A percentile compares a stretch with the other conserved stretches of the same genome.
Conservation (phyloP, 1,140 invertebrate species). For the Chrysoperla carnea region DNA sequence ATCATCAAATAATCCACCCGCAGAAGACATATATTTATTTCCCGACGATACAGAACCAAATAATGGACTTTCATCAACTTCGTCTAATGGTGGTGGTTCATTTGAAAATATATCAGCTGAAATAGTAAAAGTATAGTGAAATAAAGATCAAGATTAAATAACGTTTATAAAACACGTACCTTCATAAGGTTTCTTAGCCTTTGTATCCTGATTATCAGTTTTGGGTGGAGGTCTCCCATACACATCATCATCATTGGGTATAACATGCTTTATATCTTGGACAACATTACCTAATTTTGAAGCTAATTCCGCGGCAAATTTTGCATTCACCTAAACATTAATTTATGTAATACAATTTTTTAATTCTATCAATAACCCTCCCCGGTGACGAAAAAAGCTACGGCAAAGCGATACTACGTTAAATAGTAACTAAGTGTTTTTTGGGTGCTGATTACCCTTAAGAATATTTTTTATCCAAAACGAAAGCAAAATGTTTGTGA, state of each 20-base stretch:
- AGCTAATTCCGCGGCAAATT: slow-evolving; percentile 39
- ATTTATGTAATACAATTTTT: too few species aligned
- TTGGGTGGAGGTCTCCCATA: too few species aligned
- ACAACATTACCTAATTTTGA: slow-evolving; percentile 31
- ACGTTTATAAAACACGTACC: slow-evolving; percentile 7
- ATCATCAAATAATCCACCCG: slow-evolving; percentile 19
- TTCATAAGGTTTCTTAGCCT: neutral
- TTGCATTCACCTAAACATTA: slow-evolving; percentile 13
- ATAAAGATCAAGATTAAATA: too few species aligned
- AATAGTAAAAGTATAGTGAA: slow-evolving; percentile 6
- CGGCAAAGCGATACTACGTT: too few species aligned
- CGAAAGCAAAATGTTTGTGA: too few species aligned
- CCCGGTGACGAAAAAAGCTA: too few species aligned
- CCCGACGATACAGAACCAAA: slow-evolving; percentile 13
- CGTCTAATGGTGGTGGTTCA: slow-evolving; percentile 28
- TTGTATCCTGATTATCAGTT: too few species aligned
- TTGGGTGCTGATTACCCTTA: too few species aligned
- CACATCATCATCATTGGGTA: too few species aligned
- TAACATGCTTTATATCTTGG: slow-evolving; percentile 2
- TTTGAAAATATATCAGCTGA: slow-evolving; percentile 29
- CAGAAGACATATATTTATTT: slow-evolving; percentile 25
- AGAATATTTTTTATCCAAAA: too few species aligned
- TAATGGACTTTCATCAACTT: slow-evolving; percentile 11
- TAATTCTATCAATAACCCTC: too few species aligned
- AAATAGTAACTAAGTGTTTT: too few species aligned